Evolutionary conservation across 1,140 invertebrate genomes (phyloP).

Genomic region (Aphelenchoides besseyi): DNA sequence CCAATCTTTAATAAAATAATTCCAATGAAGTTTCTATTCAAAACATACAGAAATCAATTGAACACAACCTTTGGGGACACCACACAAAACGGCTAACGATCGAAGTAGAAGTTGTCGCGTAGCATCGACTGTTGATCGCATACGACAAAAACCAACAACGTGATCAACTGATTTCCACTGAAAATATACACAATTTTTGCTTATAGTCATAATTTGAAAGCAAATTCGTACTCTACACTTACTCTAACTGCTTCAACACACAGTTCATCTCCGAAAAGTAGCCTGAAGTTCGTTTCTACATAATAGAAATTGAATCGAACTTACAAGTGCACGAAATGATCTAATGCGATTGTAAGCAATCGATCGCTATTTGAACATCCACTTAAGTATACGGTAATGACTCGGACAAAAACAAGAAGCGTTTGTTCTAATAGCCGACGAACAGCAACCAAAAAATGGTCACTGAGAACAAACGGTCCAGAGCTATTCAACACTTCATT

Average conservation of each 20-base stretch:
- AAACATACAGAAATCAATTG: constrained; percentile 37
- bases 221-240: constrained; percentile 10
- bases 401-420: constrained; percentile 1
- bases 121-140: constrained; percentile 32
- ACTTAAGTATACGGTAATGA: constrained; percentile 3
- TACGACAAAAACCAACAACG: constrained; percentile 30
- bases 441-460: constrained; percentile 6
- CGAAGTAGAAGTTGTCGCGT: constrained; percentile 36
- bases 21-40: too few relatives aligned
- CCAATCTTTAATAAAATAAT: constrained; percentile 43
- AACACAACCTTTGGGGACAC: constrained; percentile 46
- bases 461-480: neutral
- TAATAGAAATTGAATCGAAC: too few relatives aligned
- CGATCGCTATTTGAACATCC: constrained; percentile 14
- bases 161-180: constrained; percentile 28
- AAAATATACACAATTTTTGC: too few relatives aligned
- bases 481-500: too few relatives aligned
- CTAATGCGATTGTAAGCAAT: constrained; percentile 8
- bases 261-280: constrained; percentile 48
- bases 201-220: too few relatives aligned
- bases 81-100: constrained; percentile 44
- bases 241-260: constrained; percentile 43
- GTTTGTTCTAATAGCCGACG: constrained; percentile 9
- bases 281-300: neutral
- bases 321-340: constrained; percentile 14